Conservation (phyloP, 2,113 vertebrate genomes). For the Formicarius rufipectus region DNA sequence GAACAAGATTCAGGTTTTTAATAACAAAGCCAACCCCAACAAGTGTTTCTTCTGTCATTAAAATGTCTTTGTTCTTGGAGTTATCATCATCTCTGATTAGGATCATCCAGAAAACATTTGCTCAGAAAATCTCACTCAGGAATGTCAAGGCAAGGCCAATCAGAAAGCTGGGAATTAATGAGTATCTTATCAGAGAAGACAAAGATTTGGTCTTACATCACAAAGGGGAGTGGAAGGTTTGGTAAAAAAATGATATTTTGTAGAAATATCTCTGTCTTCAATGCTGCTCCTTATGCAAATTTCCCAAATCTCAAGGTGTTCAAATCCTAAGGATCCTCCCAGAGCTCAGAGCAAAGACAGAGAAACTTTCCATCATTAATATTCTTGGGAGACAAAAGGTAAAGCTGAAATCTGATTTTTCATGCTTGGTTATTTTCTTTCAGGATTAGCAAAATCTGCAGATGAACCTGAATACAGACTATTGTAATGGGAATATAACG, state of each 20-base stretch:
- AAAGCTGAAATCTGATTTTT: background rate
- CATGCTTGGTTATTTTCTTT: background rate
- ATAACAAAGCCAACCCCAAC: background rate
- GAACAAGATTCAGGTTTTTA: background rate
- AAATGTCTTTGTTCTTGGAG: background rate
- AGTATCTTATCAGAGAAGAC: background rate
- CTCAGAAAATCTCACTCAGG: background rate
- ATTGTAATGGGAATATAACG: background rate
- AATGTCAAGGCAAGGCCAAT: background rate
- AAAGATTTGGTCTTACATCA: background rate
- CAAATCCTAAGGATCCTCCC: background rate
- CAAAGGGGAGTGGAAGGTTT: too few species aligned
- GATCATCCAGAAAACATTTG: background rate
- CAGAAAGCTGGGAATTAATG: background rate
- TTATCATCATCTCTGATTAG: fast-evolving
- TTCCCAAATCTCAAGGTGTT: background rate
- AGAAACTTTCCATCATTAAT: background rate
- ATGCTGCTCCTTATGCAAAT: background rate
- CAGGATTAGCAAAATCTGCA: background rate
- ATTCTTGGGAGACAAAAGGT: background rate
- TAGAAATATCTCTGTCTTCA: background rate
- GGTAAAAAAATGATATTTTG: background rate
- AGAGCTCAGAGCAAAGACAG: background rate
- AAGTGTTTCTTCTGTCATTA: background rate
- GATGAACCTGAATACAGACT: background rate